These are phyloP conservation scores for Chelmon rostratus DNA, from an alignment of 2,797 vertebrate species.

Conservation along the genomic window DNA sequence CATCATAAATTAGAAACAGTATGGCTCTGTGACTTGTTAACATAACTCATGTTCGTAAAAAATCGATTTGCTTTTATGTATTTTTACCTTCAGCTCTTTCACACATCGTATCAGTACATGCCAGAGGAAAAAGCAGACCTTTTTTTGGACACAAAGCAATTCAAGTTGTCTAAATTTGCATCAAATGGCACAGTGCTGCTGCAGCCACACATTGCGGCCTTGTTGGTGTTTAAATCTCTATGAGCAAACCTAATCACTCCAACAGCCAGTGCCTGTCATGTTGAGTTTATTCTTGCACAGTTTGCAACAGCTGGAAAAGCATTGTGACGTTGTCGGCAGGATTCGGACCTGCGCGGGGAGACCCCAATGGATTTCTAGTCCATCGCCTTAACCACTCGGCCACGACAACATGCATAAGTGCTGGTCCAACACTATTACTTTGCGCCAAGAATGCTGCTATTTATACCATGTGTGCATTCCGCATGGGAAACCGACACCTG, in stretches of 20 bases:
- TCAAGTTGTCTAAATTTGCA: background rate
- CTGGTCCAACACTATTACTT: too few relatives aligned
- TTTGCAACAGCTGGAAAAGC: conserved; percentile 28
- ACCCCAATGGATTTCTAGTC: conserved; percentile 88
- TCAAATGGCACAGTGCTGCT: background rate
- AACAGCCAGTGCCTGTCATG: background rate
- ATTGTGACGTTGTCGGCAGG: conserved; percentile 67
- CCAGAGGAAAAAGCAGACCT: background rate
- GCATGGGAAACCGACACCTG: conserved; percentile 58
- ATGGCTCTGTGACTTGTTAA: background rate
- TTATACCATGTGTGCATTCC: conserved; percentile 4
- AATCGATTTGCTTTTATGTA: conserved; percentile 10
- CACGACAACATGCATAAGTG: conserved; percentile 75
- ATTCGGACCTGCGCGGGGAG: conserved; percentile 85
- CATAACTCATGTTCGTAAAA: conserved; percentile 15
- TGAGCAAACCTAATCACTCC: background rate
- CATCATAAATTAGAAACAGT: conserved; percentile 6
- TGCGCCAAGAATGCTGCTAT: background rate
- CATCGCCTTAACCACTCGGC: conserved; percentile 87
- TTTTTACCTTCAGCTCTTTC: conserved; percentile 15
- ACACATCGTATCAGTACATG: conserved; percentile 12
- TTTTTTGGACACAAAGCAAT: background rate
- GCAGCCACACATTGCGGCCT: background rate
- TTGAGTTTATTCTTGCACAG: background rate
- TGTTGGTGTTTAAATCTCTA: background rate